A percentile compares a stretch with the other conserved stretches of the same genome.
Conservation (phyloP, 2,888 invertebrate species). For the Trichogramma dendrolimi region DNA sequence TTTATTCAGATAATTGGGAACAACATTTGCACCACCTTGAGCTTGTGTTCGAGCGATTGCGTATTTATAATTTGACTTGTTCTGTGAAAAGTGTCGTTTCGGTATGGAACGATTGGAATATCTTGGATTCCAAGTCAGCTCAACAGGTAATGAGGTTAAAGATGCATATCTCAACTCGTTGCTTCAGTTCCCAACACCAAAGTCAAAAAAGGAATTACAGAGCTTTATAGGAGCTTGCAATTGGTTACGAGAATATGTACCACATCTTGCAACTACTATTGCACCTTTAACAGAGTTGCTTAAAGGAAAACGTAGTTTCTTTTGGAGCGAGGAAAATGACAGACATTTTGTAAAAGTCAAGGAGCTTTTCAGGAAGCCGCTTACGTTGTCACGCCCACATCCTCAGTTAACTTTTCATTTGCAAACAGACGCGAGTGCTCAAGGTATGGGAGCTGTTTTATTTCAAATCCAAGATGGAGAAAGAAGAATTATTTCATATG, state of each 20-base stretch:
- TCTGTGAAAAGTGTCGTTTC: slow-evolving; percentile 13
- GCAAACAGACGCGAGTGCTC: slow-evolving; percentile 19
- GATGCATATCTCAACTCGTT: slow-evolving; percentile 10
- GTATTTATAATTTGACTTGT: slow-evolving; percentile 1
- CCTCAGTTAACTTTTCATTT: slow-evolving; percentile 1
- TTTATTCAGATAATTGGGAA: background rate
- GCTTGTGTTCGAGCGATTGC: slow-evolving; percentile 8
- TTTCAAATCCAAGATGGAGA: slow-evolving; percentile 11
- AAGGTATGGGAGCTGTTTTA: slow-evolving; percentile 21
- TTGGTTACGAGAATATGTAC: slow-evolving; percentile 21
- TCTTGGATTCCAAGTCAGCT: slow-evolving; percentile 6
- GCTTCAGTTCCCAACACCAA: background rate
- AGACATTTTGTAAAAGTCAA: background rate
- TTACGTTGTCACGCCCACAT: background rate
- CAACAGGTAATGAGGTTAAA: slow-evolving; percentile 5
- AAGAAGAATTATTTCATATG: slow-evolving; percentile 22
- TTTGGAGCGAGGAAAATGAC: slow-evolving; percentile 1
- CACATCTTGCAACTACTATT: background rate
- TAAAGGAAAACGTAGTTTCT: background rate
- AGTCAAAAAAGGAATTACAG: slow-evolving; percentile 9
- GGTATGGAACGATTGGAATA: slow-evolving; percentile 8
- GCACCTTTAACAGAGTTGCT: slow-evolving; percentile 12
- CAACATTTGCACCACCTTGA: slow-evolving; percentile 4
- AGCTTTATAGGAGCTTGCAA: slow-evolving; percentile 13
- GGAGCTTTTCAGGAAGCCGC: background rate